Percentiles rank a stretch among this genome's conserved stretches.
Evolutionary conservation across 2,888 invertebrate species (phyloP).

Genomic region (Cecidostiba fungosa): DNA sequence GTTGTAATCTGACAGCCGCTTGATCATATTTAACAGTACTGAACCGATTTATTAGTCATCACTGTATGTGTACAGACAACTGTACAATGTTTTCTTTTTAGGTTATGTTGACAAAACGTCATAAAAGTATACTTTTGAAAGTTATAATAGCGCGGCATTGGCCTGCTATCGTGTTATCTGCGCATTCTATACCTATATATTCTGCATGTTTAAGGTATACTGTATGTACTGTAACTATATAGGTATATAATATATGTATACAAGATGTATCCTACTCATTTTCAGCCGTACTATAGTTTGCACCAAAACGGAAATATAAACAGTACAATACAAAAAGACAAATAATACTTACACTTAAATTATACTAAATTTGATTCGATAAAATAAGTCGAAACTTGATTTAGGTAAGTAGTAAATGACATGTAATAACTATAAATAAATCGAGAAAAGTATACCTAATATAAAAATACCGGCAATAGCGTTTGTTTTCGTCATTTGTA

Average conservation of each 20-base stretch:
- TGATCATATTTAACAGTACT: background rate
- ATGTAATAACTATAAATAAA: background rate
- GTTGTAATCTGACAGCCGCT: background rate
- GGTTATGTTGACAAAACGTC: constrained; percentile 58
- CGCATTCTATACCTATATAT: too few species aligned
- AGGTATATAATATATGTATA: too few species aligned
- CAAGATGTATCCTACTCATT: too few species aligned
- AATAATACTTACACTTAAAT: too few species aligned
- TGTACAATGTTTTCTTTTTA: constrained; percentile 15
- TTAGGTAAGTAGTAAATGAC: background rate
- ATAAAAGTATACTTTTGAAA: constrained; percentile 16
- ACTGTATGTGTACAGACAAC: background rate
- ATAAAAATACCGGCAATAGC: background rate
- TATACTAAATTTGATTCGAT: background rate
- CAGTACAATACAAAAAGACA: too few species aligned
- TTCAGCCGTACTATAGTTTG: too few species aligned
- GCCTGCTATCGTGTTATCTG: too few species aligned
- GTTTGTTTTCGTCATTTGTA: background rate
- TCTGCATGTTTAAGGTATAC: too few species aligned
- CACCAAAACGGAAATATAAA: too few species aligned
- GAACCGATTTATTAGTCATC: background rate
- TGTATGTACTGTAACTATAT: too few species aligned
- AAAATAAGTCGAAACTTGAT: background rate
- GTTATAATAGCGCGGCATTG: too few species aligned
- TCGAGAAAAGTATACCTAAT: too few species aligned